Base-by-base conservation (phyloP, 2,797 vertebrate species). In the Melanotaenia nigrans region DNA sequence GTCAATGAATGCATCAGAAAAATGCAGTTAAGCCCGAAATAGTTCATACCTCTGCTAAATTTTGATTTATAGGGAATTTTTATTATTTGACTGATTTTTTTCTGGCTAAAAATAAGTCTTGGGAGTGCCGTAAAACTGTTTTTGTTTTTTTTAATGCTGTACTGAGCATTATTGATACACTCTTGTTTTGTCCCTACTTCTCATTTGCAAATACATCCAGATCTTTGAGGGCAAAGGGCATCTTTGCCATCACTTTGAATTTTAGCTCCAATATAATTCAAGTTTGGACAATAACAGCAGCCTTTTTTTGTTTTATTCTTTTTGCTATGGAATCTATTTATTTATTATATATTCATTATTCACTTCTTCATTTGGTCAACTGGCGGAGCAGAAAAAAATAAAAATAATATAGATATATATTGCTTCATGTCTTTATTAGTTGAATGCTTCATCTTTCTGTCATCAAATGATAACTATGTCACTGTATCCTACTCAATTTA, bases 1-100 rank as follows among this genome's bases (percentile, higher is more conserved):
- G 56, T 87, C 87, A 85, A 67, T 77, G 68, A 89, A 73, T 74
- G 61, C 73, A 78, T 83, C 73, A 63, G 22, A 65, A 30, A 40
- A 36, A 22, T 1, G 18, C 24, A 53, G 28, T 56, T 28, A 30
- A 56, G 14, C 28, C 18, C 16, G 1, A 32, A 56, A 56, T 20
- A 3, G 5, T 30, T 32, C 30, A 42, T 22, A 56, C 11, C 10
- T 38, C 9, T 56, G 24, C 9, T 14, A n/a, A 55, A 40, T 40
- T 42, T 4, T n/a, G 36, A 20, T 56, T 30, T 8, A 36, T 42
- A n/a, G 5, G 1, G n/a, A 32, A 25, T 54, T 56, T 30, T 40
- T 66, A n/a, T 18, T 11, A 65, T 20, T 51, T 10, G 20, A 42
- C 28, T 10, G 11, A 22, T 8, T 4, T n/a, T 40, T 2, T 16